phyloP scores from a whole-genome alignment of 2,797 vertebrate genomes.

The Avahi laniger region DNA sequence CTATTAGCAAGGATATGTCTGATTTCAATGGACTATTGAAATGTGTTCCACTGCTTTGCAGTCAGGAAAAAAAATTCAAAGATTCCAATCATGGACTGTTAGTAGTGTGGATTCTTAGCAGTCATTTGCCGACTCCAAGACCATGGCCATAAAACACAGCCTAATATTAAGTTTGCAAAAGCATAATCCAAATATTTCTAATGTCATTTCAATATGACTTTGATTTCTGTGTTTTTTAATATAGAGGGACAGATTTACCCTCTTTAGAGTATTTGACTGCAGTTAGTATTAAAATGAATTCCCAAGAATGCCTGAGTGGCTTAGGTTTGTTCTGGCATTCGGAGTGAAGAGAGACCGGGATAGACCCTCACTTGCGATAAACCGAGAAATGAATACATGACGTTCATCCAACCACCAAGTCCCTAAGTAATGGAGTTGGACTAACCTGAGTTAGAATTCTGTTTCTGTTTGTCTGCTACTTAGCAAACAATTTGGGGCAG shows the following conservation, averaged over 20 bases:
- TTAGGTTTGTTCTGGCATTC: background rate
- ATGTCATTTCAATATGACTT: background rate
- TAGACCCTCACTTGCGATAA: background rate
- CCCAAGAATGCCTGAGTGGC: background rate
- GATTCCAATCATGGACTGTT: background rate
- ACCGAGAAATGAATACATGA: background rate
- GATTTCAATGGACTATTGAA: background rate
- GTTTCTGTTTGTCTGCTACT: background rate
- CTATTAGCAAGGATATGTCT: background rate
- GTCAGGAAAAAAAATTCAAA: background rate
- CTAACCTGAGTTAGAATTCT: background rate
- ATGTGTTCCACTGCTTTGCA: background rate
- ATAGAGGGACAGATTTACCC: background rate
- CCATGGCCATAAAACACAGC: background rate
- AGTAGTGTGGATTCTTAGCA: background rate
- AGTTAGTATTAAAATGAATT: conserved; percentile 18
- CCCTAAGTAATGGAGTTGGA: background rate
- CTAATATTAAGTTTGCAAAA: background rate
- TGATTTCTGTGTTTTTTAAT: background rate
- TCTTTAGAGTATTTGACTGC: background rate
- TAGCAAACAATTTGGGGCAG: background rate
- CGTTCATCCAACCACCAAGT: background rate
- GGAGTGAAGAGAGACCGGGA: background rate
- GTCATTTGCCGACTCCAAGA: background rate
- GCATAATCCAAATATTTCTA: background rate